phyloP scores from a whole-genome alignment of 2,888 invertebrate genomes.

The Junonia oenone region DNA sequence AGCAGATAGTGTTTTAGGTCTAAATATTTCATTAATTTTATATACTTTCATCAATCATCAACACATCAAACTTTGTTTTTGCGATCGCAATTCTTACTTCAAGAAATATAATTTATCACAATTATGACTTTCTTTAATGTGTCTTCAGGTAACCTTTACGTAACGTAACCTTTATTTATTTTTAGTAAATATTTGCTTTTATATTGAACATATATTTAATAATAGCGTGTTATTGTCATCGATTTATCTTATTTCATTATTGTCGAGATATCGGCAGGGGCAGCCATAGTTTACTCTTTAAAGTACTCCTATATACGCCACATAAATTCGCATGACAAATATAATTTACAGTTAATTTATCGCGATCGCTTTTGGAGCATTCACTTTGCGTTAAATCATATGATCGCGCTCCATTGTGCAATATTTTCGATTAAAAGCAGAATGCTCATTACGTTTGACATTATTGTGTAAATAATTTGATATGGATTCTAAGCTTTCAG shows the following conservation, averaged over 20 bases:
- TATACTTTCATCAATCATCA: too few relatives aligned
- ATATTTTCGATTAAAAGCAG: background rate
- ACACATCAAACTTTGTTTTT: too few relatives aligned
- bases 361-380: constrained; percentile 1
- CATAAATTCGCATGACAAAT: constrained; percentile 7
- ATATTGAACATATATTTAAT: too few relatives aligned
- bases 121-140: too few relatives aligned
- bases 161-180: too few relatives aligned
- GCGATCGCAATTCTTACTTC: too few relatives aligned
- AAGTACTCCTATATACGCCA: background rate
- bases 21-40: too few relatives aligned
- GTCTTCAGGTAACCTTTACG: too few relatives aligned
- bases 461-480: background rate
- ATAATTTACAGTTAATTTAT: constrained; percentile 8
- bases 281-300: background rate
- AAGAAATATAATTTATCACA: too few relatives aligned
- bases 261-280: background rate
- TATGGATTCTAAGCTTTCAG: background rate
- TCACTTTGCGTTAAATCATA: constrained; percentile 10
- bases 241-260: background rate
- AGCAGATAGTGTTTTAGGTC: too few relatives aligned
- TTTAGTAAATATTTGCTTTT: too few relatives aligned
- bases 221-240: background rate
- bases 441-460: background rate
- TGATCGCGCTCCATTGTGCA: background rate